These are phyloP conservation scores for Diarsia dahlii DNA, from an alignment of 2,888 invertebrate genomes.

Conservation along the genomic window DNA sequence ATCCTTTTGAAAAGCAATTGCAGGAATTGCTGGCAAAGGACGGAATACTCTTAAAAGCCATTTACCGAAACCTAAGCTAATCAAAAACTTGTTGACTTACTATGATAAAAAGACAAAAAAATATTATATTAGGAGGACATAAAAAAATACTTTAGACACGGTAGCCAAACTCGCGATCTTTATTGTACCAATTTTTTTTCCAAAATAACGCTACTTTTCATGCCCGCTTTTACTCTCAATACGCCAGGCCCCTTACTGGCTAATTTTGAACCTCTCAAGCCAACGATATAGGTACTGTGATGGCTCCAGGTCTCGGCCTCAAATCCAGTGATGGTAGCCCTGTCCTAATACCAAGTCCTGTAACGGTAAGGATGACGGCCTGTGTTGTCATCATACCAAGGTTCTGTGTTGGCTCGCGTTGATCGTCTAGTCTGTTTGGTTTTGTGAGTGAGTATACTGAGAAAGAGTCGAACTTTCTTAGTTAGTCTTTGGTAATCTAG, in stretches of 20 bases:
- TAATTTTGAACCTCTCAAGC: conserved; percentile 14
- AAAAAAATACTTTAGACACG: neutral
- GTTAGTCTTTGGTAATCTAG: no score
- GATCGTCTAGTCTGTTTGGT: no score
- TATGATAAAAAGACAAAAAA: neutral
- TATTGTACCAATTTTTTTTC: neutral
- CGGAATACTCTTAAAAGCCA: neutral
- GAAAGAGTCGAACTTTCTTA: no score
- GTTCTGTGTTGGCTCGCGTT: no score
- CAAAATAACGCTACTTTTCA: neutral
- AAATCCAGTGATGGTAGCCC: no score
- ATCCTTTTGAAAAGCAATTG: conserved; percentile 34
- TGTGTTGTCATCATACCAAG: no score
- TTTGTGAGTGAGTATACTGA: no score
- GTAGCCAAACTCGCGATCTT: neutral
- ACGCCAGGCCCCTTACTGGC: neutral
- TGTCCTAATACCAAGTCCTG: no score
- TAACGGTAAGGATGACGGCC: no score
- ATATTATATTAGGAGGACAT: neutral
- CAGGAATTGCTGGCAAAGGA: conserved; percentile 17
- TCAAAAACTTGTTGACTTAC: neutral
- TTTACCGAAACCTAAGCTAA: neutral
- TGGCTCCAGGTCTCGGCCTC: no score
- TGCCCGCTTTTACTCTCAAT: neutral
- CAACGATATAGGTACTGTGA: conserved; percentile 17